These are phyloP conservation scores for Periophthalmus magnuspinnatus DNA, from an alignment of 2,797 vertebrate genomes.

Conservation along the genomic window DNA sequence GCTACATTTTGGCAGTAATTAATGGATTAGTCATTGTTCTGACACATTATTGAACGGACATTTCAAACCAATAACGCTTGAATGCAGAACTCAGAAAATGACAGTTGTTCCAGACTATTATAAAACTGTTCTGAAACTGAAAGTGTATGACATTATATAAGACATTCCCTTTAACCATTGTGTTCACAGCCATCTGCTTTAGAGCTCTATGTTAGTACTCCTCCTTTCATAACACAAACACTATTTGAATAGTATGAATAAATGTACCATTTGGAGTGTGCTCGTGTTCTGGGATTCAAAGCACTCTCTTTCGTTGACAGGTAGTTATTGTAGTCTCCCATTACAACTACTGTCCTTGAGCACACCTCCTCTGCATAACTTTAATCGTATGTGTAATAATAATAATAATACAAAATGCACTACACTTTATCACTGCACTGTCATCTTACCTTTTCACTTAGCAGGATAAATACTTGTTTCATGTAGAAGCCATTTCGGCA, in stretches of 20 bases:
- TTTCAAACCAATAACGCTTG: neutral
- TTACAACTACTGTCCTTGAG: conserved; percentile 42
- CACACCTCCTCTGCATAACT: conserved; percentile 31
- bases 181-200: neutral
- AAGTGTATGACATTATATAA: neutral
- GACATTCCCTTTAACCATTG: neutral
- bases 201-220: too few relatives aligned
- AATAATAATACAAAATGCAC: conserved; percentile 42
- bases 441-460: conserved; percentile 64
- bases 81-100: neutral
- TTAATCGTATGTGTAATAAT: conserved; percentile 48
- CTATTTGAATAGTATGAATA: conserved; percentile 16
- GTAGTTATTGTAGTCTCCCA: conserved; percentile 44
- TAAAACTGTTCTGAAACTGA: neutral
- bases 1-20: neutral
- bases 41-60: neutral
- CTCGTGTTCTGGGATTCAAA: conserved; percentile 33
- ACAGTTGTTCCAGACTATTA: neutral
- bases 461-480: conserved; percentile 66
- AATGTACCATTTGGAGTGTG: conserved; percentile 23
- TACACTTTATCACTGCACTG: conserved; percentile 37
- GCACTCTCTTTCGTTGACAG: conserved; percentile 27
- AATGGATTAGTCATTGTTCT: neutral
- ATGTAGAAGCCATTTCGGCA: conserved; percentile 63
- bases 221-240: conserved; percentile 7